Percentiles rank a stretch among this genome's conserved stretches.
Evolutionary conservation across 2,888 invertebrate species (phyloP).

Genomic region (Rhogogaster chlorosoma): DNA sequence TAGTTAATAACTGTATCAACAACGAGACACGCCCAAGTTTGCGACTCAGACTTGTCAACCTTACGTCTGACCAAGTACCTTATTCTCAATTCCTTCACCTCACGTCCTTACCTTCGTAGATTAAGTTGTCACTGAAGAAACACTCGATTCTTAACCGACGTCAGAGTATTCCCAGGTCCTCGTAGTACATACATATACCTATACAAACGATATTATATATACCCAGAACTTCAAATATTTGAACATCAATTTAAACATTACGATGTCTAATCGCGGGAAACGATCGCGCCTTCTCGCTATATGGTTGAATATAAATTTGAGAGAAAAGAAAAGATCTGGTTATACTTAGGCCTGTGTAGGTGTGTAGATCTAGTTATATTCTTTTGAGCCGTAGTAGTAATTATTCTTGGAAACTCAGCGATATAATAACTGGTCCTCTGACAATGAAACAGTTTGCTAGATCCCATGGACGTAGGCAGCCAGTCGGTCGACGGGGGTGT

Average conservation of each 20-base stretch:
- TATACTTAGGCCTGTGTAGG: neutral
- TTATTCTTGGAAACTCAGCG: constrained; percentile 34
- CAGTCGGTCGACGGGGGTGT: constrained; percentile 48
- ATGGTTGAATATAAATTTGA: neutral
- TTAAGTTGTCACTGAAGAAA: neutral
- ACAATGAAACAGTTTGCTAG: constrained; percentile 41
- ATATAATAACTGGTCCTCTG: constrained; percentile 38
- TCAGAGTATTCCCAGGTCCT: neutral
- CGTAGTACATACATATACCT: neutral
- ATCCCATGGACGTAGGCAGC: constrained; percentile 11
- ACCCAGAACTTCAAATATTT: constrained; percentile 15
- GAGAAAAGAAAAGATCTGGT: neutral
- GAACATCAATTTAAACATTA: constrained; percentile 30
- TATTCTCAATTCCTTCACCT: neutral
- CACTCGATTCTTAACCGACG: neutral
- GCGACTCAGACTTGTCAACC: constrained; percentile 2
- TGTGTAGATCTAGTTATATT: neutral
- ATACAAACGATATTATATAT: neutral
- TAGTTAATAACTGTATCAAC: constrained; percentile 14
- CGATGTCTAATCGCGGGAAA: neutral
- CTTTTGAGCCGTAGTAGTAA: constrained; percentile 1
- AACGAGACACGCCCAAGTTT: constrained; percentile 18
- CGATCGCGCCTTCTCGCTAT: neutral
- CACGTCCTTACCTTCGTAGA: constrained; percentile 6
- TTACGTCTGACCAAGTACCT: neutral